Conservation (phyloP, 2,113 vertebrate species). For the Engraulis encrasicolus region DNA sequence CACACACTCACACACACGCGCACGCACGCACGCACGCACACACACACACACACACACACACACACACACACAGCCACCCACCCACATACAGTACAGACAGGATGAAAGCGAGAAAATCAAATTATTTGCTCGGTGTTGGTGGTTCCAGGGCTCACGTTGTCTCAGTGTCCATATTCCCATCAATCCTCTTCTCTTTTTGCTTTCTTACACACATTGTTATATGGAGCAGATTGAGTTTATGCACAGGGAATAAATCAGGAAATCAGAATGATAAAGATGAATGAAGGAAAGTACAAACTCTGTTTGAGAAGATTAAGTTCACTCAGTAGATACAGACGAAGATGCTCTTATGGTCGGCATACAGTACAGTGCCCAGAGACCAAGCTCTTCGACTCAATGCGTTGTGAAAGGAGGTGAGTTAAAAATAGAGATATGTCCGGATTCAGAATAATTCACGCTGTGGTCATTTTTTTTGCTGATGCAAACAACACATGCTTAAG, state of each 20-base stretch:
- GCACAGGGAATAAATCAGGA: no score
- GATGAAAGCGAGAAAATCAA: not conserved
- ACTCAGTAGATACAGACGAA: not conserved
- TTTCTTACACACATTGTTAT: not conserved
- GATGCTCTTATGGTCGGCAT: not conserved
- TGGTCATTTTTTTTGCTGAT: not conserved
- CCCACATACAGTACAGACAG: no score
- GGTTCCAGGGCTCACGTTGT: constrained; percentile 35
- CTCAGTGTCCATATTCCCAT: constrained; percentile 26
- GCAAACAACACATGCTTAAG: not conserved
- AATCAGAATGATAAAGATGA: not conserved
- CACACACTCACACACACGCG: not conserved
- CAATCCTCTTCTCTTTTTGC: constrained; percentile 44
- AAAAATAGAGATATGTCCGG: not conserved
- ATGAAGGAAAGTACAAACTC: not conserved
- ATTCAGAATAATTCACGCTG: not conserved
- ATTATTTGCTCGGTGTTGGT: not conserved
- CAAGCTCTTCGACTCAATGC: not conserved
- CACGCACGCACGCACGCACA: not conserved
- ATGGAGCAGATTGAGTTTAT: not conserved
- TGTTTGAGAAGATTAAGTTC: no score
- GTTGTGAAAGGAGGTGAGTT: not conserved
- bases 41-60: not conserved
- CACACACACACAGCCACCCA: not conserved
- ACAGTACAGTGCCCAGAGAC: not conserved